Percentiles rank a stretch among this genome's conserved stretches.
These are phyloP conservation scores for Nowickia ferox DNA, from an alignment of 2,888 invertebrate genomes.

Conservation along the genomic window DNA sequence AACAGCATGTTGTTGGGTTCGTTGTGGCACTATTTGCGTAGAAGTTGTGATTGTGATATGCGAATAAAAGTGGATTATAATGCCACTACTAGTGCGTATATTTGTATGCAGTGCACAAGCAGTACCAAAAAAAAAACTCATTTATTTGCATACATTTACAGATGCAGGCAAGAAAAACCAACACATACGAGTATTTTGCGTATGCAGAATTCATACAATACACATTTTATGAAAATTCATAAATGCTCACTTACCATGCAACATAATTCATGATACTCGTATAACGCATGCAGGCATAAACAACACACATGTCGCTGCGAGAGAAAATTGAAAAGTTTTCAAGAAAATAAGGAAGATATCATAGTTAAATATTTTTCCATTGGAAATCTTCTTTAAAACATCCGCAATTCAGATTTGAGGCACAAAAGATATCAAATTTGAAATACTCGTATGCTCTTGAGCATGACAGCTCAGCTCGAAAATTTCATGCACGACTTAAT, in stretches of 20 bases:
- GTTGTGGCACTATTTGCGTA: constrained; percentile 72
- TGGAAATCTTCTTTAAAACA: too few species aligned
- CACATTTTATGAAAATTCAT: constrained; percentile 50
- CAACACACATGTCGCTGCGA: constrained; percentile 5
- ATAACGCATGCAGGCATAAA: constrained; percentile 26
- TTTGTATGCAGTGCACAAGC: not conserved
- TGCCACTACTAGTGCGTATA: constrained; percentile 52
- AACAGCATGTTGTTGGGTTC: constrained; percentile 52
- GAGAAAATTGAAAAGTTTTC: constrained; percentile 15
- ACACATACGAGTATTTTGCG: not conserved
- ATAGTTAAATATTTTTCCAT: not conserved
- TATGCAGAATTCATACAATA: constrained; percentile 47
- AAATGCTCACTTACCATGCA: constrained; percentile 65
- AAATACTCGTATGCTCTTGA: too few species aligned
- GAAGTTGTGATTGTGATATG: constrained; percentile 76
- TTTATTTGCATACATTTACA: constrained; percentile 11
- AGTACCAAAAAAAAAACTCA: constrained; percentile 7
- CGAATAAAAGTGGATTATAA: constrained; percentile 79
- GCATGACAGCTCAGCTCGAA: too few species aligned
- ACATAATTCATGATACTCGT: constrained; percentile 63
- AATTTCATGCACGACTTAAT: too few species aligned
- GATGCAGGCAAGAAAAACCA: constrained; percentile 1
- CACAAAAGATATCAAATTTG: too few species aligned
- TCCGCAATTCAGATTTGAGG: too few species aligned
- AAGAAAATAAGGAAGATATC: not conserved